Evolutionary conservation across 2,888 invertebrate genomes (phyloP).

Genomic region (Aradus depressus): DNA sequence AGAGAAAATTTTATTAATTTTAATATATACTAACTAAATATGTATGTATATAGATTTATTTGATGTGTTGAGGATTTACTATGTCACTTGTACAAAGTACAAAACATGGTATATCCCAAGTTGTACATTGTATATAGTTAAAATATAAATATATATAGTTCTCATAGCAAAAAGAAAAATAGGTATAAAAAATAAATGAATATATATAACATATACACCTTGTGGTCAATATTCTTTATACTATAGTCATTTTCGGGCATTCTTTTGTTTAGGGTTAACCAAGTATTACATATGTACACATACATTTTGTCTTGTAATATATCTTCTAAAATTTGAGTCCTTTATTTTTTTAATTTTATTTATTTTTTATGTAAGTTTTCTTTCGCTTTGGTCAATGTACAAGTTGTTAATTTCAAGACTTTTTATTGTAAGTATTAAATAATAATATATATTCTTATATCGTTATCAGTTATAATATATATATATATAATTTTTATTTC

Average conservation of each 20-base stretch:
- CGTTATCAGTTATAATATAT: too few relatives aligned
- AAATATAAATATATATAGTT: slow-evolving; percentile 8
- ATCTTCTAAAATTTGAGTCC: not conserved
- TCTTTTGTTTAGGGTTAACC: slow-evolving; percentile 8
- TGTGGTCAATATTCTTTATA: slow-evolving; percentile 14
- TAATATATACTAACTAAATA: slow-evolving; percentile 18
- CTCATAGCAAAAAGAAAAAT: slow-evolving; percentile 13
- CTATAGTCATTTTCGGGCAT: slow-evolving; percentile 15
- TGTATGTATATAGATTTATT: too few relatives aligned
- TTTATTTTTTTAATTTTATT: slow-evolving; percentile 1
- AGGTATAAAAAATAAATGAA: slow-evolving; percentile 1
- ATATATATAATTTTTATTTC: too few relatives aligned
- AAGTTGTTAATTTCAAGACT: slow-evolving; percentile 13
- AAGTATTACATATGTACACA: not conserved
- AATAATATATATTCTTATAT: slow-evolving; percentile 7
- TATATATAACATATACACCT: not conserved
- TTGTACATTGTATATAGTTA: slow-evolving; percentile 17
- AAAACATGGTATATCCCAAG: slow-evolving; percentile 5
- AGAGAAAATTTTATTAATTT: slow-evolving; percentile 17
- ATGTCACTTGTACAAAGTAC: slow-evolving; percentile 4
- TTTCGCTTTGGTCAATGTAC: slow-evolving; percentile 1
- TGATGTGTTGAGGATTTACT: slow-evolving; percentile 15
- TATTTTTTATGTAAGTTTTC: not conserved
- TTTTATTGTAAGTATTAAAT: slow-evolving; percentile 13
- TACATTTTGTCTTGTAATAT: not conserved